Evolutionary conservation across 2,888 invertebrate species (phyloP), one percentile per base, ranked within the genome.

Genomic region (Ornithoptera alexandrae): DNA sequence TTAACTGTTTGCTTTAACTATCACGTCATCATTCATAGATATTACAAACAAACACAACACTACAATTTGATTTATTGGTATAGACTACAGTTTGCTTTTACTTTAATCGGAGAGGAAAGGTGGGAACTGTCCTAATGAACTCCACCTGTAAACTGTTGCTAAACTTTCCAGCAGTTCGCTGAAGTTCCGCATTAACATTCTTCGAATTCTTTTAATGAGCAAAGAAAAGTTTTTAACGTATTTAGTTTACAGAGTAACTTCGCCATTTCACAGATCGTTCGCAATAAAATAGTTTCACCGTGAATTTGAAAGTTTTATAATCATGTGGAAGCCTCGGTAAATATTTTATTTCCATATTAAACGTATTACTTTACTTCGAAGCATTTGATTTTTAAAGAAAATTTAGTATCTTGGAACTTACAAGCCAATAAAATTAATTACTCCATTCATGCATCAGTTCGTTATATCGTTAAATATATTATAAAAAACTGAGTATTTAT

Each of bases 51-150:
- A 5, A 30, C 30, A 3, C 10, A 8, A 39, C 39, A 10, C 10
- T 39, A 10, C 7, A 39, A 10, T 10, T 39, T 39, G 1, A 39
- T 39, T 39, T 39, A 39, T 39, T 10, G 7, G 39, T 39, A 39
- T 1, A 8, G 7, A 39, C 39, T 39, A 39, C 10, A 10, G 39
- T 39, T 39, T 39, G 10, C 39, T 39, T 39, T 39, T 10, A 70
- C 75, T 80, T 74, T 72, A 36, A 72, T 81, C 86, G 79, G 69
- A 71, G 75, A 63, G 75, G 39, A 77, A 85, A 87, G 85, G 83
- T 83, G 85, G 83, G 86, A 84, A 86, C 81, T 80, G 78, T 83
- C 84, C 83, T 90, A 89, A 90, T 90, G 88, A 90, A 90, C 88
- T 87, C 83, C 75, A 81, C 77, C 83, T 84, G 85, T 85, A 86